Conservation (phyloP, 2,797 vertebrate genomes). For the Onychomys arenicola region DNA sequence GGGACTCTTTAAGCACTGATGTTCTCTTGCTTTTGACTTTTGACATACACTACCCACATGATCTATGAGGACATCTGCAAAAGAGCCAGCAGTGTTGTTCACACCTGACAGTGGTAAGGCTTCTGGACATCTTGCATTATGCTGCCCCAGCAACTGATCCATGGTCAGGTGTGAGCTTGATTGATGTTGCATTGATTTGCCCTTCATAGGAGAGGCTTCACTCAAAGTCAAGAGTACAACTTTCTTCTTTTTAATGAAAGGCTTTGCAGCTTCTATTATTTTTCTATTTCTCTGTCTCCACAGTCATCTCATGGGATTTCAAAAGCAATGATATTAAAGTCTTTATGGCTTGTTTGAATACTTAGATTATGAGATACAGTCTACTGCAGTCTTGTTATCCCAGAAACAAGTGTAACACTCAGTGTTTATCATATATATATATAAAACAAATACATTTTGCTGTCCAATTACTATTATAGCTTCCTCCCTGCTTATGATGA, state of each 20-base stretch:
- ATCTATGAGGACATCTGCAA: background rate
- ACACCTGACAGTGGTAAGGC: too few relatives aligned
- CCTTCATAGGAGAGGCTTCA: background rate
- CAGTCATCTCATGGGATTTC: background rate
- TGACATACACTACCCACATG: background rate
- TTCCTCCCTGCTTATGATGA: background rate
- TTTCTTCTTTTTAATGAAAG: background rate
- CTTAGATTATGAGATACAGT: background rate
- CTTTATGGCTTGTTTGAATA: background rate
- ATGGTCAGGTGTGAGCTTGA: background rate
- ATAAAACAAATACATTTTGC: background rate
- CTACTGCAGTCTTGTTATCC: background rate
- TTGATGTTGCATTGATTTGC: background rate
- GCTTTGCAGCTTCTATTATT: background rate
- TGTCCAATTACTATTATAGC: background rate
- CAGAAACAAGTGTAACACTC: background rate
- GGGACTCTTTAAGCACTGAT: too few relatives aligned
- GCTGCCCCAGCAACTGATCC: background rate
- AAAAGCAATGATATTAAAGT: background rate
- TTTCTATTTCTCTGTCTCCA: background rate
- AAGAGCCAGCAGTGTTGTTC: background rate
- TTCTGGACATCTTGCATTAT: background rate
- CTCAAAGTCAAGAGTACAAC: background rate
- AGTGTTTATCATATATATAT: background rate
- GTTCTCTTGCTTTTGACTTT: background rate